These are phyloP conservation scores for Drosophila azteca DNA, from an alignment of 1,140 invertebrate genomes.

Conservation along the genomic window DNA sequence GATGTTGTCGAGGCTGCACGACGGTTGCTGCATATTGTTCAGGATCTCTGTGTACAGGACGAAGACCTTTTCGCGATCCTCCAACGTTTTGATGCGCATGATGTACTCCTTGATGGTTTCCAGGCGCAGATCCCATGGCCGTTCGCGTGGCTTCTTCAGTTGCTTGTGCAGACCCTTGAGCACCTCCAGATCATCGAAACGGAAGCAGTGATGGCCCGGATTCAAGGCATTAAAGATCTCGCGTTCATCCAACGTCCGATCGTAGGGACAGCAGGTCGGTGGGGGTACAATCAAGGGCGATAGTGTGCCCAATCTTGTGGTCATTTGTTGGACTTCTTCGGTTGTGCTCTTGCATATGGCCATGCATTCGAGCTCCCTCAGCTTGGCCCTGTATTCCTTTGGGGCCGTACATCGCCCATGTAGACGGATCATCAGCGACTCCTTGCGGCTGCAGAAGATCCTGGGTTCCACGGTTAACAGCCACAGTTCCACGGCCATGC, in stretches of 20 bases:
- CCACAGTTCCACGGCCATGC: conserved; percentile 63
- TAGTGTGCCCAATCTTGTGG: conserved; percentile 37
- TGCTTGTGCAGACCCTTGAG: conserved; percentile 44
- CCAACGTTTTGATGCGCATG: conserved; percentile 37
- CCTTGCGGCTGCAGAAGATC: conserved; percentile 55
- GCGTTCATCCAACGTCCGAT: conserved; percentile 58
- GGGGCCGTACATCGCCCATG: conserved; percentile 60
- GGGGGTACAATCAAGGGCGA: conserved; percentile 46
- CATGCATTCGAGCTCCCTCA: conserved; percentile 34
- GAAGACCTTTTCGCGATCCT: conserved; percentile 43
- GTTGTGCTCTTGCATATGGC: conserved; percentile 50
- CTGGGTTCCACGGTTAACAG: conserved; percentile 56
- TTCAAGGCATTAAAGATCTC: conserved; percentile 68
- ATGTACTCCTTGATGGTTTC: conserved; percentile 49
- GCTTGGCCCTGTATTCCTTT: conserved; percentile 52
- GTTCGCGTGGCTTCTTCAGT: conserved; percentile 59
- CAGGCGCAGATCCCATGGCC: conserved; percentile 50
- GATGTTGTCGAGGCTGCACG: neutral
- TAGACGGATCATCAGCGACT: conserved; percentile 56
- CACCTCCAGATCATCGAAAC: conserved; percentile 73
- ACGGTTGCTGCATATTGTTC: conserved; percentile 17
- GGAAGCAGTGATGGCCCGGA: conserved; percentile 60
- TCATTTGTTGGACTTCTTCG: conserved; percentile 28
- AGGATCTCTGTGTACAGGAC: conserved; percentile 12
- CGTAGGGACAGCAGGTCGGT: conserved; percentile 64